Base-by-base conservation (phyloP, 1,140 invertebrate species). In the Drosophila sucinea region DNA sequence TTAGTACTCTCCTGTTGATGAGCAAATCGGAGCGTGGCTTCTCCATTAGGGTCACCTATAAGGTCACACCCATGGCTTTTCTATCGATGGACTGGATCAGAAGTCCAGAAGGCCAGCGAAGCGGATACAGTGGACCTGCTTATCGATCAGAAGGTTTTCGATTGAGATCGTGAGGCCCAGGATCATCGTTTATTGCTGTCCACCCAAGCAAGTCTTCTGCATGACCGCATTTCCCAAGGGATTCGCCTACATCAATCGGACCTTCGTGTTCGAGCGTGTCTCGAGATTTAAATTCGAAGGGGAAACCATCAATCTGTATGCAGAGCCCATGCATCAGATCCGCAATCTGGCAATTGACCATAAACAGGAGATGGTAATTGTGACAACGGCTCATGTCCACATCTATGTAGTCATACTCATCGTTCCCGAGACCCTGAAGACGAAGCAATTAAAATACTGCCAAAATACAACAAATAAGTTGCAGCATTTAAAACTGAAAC, bases 1-100 rank as follows among this genome's bases (percentile, higher is more conserved):
- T 17, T 17, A 17, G 94, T 1, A 93, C 94, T 0, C 94, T 97
- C 70, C 94, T 95, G 79, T 94, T 97, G 63, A 93, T 96, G 71
- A 95, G 94, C 23, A 95, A 95, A 63, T 94, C 94, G 25, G 96
- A 97, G 70, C 94, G 94, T 1, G 93, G 94, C 23, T 95, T 97
- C 93, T 90, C 67, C 55, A 94, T 95, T 40, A 96, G 95, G 92
- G 94, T 95, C 1, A 96, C 96, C 17, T 94, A 94, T 67, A 92
- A 95, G 32, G 93, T 94, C 35, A 93, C 94, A 1, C 94, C 94
- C 35, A 94, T 95, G 81, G 93, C 93, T 10, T 96, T 95, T 94
- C 67, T 96, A 68, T 94, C 94, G 25, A 93, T 94, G 44, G 96
- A 97, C 67, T 90, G 23, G 96, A 97, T 69, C 90, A 96, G 41